Percentiles rank a stretch among this genome's conserved stretches.
These are phyloP conservation scores for Diorhabda sublineata DNA, from an alignment of 1,140 invertebrate genomes.

Conservation along the genomic window DNA sequence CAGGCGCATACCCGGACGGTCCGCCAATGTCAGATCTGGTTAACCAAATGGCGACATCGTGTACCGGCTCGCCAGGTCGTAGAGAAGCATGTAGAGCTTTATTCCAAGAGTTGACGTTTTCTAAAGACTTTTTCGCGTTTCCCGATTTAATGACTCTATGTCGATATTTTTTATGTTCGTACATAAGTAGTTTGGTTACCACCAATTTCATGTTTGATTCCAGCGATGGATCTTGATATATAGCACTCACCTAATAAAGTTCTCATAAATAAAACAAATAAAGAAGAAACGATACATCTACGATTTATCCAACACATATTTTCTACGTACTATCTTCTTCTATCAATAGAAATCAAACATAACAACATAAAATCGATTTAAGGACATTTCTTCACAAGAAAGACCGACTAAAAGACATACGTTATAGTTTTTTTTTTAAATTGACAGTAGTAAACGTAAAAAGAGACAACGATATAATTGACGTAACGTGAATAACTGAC, in stretches of 20 bases:
- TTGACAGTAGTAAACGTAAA: too few species aligned
- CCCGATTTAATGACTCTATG: slow-evolving; percentile 59
- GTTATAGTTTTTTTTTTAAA: too few species aligned
- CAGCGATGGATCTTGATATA: slow-evolving; percentile 66
- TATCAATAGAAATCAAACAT: too few species aligned
- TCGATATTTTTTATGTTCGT: slow-evolving; percentile 53
- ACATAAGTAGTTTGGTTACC: slow-evolving; percentile 60
- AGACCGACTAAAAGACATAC: too few species aligned
- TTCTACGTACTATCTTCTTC: too few species aligned
- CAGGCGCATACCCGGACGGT: slow-evolving; percentile 76
- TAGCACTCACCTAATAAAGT: slow-evolving; percentile 59
- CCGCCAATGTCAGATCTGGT: slow-evolving; percentile 69
- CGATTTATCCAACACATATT: too few species aligned
- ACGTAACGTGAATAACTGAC: too few species aligned
- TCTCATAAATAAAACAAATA: too few species aligned
- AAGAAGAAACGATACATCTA: too few species aligned
- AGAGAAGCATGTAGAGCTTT: slow-evolving; percentile 54
- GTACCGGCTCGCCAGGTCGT: slow-evolving; percentile 49
- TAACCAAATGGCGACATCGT: slow-evolving; percentile 72
- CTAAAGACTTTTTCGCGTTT: slow-evolving; percentile 65
- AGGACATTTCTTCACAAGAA: too few species aligned
- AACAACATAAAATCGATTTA: too few species aligned
- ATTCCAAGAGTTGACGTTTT: slow-evolving; percentile 74
- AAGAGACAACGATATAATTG: too few species aligned
- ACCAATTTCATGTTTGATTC: slow-evolving; percentile 64